Evolutionary conservation across 2,888 invertebrate species (phyloP).

Genomic region (Agrochola litura): DNA sequence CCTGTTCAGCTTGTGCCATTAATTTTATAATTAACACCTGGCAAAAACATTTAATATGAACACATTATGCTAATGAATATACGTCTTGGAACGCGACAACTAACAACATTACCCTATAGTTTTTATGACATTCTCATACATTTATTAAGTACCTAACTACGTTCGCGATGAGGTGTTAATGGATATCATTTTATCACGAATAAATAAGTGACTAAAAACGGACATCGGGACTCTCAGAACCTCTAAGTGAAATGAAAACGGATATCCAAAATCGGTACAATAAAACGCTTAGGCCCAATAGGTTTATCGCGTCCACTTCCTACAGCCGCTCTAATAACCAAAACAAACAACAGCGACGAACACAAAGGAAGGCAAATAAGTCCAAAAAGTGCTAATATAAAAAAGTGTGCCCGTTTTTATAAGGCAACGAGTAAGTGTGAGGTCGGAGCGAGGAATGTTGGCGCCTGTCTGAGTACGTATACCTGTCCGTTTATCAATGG

Average conservation of each 20-base stretch:
- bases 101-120: slow-evolving; percentile 56
- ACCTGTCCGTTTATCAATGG: slow-evolving; percentile 91
- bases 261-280: slow-evolving; percentile 88
- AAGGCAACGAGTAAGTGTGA: slow-evolving; percentile 89
- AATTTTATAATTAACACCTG: slow-evolving; percentile 83
- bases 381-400: slow-evolving; percentile 89
- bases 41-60: slow-evolving; percentile 77
- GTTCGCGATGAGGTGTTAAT: slow-evolving; percentile 79
- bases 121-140: slow-evolving; percentile 67
- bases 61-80: slow-evolving; percentile 70
- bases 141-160: slow-evolving; percentile 57
- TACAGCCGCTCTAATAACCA: slow-evolving; percentile 88
- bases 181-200: slow-evolving; percentile 76
- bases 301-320: slow-evolving; percentile 89
- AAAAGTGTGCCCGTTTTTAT: slow-evolving; percentile 90
- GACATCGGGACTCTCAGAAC: slow-evolving; percentile 72
- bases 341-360: slow-evolving; percentile 88
- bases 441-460: slow-evolving; percentile 90
- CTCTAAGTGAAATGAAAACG: slow-evolving; percentile 80
- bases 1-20: slow-evolving; percentile 75
- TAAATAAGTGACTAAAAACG: slow-evolving; percentile 67
- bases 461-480: slow-evolving; percentile 91
- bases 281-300: slow-evolving; percentile 90
- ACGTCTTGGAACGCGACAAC: slow-evolving; percentile 62
- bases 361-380: slow-evolving; percentile 89